phyloP scores from a whole-genome alignment of 2,797 vertebrate genomes.

The Acanthurus leucopareius region DNA sequence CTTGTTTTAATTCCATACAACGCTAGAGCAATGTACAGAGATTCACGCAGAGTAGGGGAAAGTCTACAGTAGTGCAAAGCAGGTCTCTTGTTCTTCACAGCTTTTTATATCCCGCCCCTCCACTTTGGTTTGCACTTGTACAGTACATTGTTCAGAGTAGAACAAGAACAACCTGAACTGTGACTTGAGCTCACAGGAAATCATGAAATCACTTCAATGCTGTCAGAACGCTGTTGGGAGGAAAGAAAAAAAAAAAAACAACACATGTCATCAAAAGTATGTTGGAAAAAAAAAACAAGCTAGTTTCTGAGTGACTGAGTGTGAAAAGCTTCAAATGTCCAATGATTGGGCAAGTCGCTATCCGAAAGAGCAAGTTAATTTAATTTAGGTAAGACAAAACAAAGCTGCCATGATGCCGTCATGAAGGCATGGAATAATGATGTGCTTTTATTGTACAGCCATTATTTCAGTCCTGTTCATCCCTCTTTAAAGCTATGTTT shows the following conservation, averaged over 20 bases:
- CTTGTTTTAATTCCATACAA: not conserved
- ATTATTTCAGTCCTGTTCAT: not conserved
- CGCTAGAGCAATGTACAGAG: constrained; percentile 15
- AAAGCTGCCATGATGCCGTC: too few species aligned
- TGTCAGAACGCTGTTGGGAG: not conserved
- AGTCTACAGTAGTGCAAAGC: not conserved
- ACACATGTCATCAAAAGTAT: not conserved
- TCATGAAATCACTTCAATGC: constrained; percentile 30
- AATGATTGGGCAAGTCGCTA: not conserved
- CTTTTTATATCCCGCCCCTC: constrained; percentile 27
- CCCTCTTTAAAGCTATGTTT: not conserved
- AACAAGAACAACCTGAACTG: constrained; percentile 42
- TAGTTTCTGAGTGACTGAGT: not conserved
- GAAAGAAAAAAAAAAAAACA: not conserved
- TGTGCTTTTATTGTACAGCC: not conserved
- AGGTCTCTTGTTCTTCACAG: constrained; percentile 10
- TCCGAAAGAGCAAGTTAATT: not conserved
- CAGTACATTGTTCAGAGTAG: constrained; percentile 32
- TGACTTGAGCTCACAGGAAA: constrained; percentile 29
- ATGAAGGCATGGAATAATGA: too few species aligned
- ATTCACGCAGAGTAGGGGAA: constrained; percentile 39
- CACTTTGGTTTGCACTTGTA: constrained; percentile 30
- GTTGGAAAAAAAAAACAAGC: not conserved
- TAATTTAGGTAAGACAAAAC: not conserved
- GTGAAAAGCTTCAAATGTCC: not conserved